Evolutionary conservation across 2,113 vertebrate genomes (phyloP), one percentile per base, ranked within the genome.

Genomic region (Sialia sialis): DNA sequence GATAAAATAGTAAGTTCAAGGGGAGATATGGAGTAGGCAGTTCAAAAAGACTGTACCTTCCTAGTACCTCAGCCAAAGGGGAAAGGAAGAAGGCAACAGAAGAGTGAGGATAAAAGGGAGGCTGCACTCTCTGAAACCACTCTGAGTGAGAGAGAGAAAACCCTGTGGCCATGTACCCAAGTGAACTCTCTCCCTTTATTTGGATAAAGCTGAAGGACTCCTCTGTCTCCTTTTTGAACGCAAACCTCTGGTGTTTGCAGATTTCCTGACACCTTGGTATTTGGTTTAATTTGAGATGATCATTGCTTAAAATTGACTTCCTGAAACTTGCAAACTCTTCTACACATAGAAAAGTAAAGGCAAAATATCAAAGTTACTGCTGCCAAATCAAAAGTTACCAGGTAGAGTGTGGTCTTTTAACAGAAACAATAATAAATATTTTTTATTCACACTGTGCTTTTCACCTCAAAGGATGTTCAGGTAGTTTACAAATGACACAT

Each of bases 371-470:
- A 67, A 89, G 36, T 49, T 63, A 64, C 25, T 79, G 41, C 27
- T 90, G 49, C n/a, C 30, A 56, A 69, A 91, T 72, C 44, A 81
- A 81, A 88, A 46, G 49, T 92, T 74, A 39, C 67, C 62, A 93
- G 81, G 49, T 78, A 80, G 63, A 83, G 73, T 12, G 29, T 43
- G 39, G 11, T 73, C 60, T 90, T 88, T 90, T 94, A 92, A 74
- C 49, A 95, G 64, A 72, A 87, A 84, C 89, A 91, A 82, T 89
- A 56, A 83, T 79, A 87, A 93, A 82, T 90, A 88, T 84, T 90
- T 93, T 89, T 41, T 36, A 69, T 93, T 94, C 70, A 89, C 72
- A 48, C 52, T 69, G 60, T 84, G 62, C 41, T 92, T 92, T 90
- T 81, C 44, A 43, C 63, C 62, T 84, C n/a, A 56, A 48, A 78